Percentiles rank a stretch among this genome's conserved stretches.
phyloP scores from a whole-genome alignment of 2,797 vertebrate genomes.

The Enteromius viviparus region DNA sequence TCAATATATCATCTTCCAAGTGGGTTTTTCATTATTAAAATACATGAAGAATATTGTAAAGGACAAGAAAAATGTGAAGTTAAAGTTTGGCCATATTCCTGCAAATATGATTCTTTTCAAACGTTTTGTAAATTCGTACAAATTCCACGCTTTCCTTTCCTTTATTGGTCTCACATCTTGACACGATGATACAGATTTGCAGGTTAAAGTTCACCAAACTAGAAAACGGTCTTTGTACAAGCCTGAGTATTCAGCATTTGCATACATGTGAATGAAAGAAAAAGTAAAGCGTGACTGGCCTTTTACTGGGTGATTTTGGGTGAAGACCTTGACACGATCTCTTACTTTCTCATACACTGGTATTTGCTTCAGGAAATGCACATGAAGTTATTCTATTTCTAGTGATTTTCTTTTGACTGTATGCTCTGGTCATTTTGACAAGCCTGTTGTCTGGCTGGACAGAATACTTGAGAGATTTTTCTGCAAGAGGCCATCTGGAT shows the following conservation, averaged over 20 bases:
- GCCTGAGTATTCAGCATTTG: background rate
- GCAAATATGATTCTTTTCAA: background rate
- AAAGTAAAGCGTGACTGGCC: background rate
- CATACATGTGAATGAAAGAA: background rate
- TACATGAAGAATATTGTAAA: no score
- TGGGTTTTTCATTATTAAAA: background rate
- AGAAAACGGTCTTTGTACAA: background rate
- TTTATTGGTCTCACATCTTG: background rate
- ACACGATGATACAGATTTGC: background rate
- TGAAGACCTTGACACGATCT: background rate
- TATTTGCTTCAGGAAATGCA: conserved; percentile 5
- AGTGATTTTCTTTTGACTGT: conserved; percentile 1
- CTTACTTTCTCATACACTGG: background rate
- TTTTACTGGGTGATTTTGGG: background rate
- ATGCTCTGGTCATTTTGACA: conserved; percentile 15
- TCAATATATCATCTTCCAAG: background rate
- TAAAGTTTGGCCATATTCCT: background rate
- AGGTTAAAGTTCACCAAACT: background rate
- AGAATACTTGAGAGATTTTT: conserved; percentile 43
- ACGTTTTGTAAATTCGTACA: background rate
- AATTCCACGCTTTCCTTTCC: no score
- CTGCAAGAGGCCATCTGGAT: conserved; percentile 42
- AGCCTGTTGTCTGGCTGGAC: conserved; percentile 39
- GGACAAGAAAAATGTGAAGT: background rate
- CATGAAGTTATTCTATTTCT: background rate